phyloP scores from a whole-genome alignment of 1,140 invertebrate genomes.

The Linepithema humile region DNA sequence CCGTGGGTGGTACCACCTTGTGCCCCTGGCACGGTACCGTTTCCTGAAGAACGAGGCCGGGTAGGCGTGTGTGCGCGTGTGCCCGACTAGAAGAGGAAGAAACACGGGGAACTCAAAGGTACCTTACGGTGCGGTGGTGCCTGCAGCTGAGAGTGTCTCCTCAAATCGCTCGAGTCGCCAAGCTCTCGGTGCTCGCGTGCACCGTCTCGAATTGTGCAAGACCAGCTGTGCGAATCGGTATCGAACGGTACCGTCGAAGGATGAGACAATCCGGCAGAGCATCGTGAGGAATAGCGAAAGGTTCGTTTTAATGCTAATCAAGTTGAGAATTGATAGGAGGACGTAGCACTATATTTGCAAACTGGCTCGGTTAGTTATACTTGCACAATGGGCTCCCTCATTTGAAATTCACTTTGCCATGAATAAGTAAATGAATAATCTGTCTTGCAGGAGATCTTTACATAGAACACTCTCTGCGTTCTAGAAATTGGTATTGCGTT shows the following conservation, averaged over 20 bases:
- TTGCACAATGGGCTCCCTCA: background rate
- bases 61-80: background rate
- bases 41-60: slow-evolving; percentile 34
- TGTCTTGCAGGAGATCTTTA: background rate
- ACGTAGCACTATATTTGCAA: no score
- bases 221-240: slow-evolving; percentile 27
- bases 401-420: background rate
- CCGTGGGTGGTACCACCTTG: slow-evolving; percentile 18
- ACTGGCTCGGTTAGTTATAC: background rate
- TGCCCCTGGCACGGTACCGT: slow-evolving; percentile 46
- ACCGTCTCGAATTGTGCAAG: slow-evolving; percentile 12
- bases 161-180: background rate
- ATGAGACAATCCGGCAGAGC: slow-evolving; percentile 27
- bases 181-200: background rate
- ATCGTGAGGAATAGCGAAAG: slow-evolving; percentile 43
- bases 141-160: slow-evolving; percentile 36
- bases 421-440: background rate
- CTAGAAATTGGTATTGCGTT: slow-evolving; percentile 3
- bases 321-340: background rate
- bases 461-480: background rate
- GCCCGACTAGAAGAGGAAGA: background rate
- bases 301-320: background rate
- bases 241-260: slow-evolving; percentile 30
- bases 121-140: slow-evolving; percentile 41
- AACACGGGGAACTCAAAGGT: slow-evolving; percentile 41